phyloP scores from a whole-genome alignment of 2,888 invertebrate genomes.

The Drosophila greeni region DNA sequence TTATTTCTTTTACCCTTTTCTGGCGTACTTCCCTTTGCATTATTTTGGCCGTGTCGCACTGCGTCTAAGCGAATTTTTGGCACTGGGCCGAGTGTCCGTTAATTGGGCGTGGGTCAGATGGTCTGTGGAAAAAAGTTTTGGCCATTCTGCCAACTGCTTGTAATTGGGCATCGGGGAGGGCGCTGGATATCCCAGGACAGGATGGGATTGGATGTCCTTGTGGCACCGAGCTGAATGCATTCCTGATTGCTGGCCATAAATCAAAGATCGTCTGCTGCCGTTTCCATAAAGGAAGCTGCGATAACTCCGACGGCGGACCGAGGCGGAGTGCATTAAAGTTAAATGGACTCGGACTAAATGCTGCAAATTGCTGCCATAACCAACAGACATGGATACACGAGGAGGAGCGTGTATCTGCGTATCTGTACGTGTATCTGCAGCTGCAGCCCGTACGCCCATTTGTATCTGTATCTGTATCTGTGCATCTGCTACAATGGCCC shows the following conservation, averaged over 20 bases:
- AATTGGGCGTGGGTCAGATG: constrained; percentile 61
- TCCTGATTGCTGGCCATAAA: constrained; percentile 40
- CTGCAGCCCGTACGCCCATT: not conserved
- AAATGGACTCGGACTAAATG: constrained; percentile 62
- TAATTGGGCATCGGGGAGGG: constrained; percentile 37
- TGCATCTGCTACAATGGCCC: constrained; percentile 39
- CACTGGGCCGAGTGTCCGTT: constrained; percentile 54
- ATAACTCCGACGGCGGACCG: constrained; percentile 38
- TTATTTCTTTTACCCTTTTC: constrained; percentile 14
- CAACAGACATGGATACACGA: constrained; percentile 37
- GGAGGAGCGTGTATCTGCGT: constrained; percentile 22
- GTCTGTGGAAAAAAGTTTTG: constrained; percentile 41
- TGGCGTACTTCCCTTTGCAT: constrained; percentile 1
- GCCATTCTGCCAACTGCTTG: constrained; percentile 57
- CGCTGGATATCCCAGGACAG: not conserved
- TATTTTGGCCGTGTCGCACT: constrained; percentile 25
- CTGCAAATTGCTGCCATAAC: constrained; percentile 63
- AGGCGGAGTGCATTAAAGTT: constrained; percentile 58
- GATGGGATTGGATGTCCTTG: constrained; percentile 6
- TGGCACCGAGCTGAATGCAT: constrained; percentile 24
- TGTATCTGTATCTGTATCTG: constrained; percentile 1
- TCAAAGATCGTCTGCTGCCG: constrained; percentile 31
- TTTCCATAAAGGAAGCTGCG: constrained; percentile 27
- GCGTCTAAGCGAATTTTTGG: constrained; percentile 49
- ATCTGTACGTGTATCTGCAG: constrained; percentile 15